Conservation (phyloP, 2,888 invertebrate genomes). For the Agrotis ipsilon region DNA sequence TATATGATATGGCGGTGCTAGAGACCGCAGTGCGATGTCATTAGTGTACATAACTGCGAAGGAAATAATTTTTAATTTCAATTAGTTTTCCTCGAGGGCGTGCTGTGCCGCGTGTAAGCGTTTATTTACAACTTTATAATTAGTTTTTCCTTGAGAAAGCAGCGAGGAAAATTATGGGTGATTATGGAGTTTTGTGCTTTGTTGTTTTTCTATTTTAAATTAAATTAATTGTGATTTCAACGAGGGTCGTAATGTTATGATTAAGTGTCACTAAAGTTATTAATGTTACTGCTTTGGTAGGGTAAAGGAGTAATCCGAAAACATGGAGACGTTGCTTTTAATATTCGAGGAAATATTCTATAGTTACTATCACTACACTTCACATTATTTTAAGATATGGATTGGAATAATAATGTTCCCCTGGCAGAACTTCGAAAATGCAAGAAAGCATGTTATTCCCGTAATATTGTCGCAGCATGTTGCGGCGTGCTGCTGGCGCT, state of each 20-base stretch:
- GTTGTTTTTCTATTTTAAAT: conserved; percentile 19
- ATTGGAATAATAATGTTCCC: not conserved
- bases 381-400: not conserved
- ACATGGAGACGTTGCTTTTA: not conserved
- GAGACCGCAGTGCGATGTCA: conserved; percentile 23
- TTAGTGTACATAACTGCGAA: conserved; percentile 17
- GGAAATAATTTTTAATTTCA: conserved; percentile 49
- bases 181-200: conserved; percentile 11
- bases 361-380: not conserved
- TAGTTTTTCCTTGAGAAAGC: conserved; percentile 40
- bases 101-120: conserved; percentile 30
- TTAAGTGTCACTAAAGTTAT: not conserved
- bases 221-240: not conserved
- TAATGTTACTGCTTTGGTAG: too few relatives aligned
- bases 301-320: too few relatives aligned
- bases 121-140: conserved; percentile 41
- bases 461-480: not conserved
- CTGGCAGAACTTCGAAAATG: not conserved
- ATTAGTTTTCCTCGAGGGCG: conserved; percentile 36
- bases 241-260: not conserved
- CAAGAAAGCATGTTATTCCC: conserved; percentile 1
- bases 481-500: conserved; percentile 5
- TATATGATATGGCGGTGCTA: conserved; percentile 1
- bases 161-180: conserved; percentile 30
- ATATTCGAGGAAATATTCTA: not conserved